Evolutionary conservation across 92 coral and sea anemone genomes (phyloP).

Genomic region (Heteractis magnifica): DNA sequence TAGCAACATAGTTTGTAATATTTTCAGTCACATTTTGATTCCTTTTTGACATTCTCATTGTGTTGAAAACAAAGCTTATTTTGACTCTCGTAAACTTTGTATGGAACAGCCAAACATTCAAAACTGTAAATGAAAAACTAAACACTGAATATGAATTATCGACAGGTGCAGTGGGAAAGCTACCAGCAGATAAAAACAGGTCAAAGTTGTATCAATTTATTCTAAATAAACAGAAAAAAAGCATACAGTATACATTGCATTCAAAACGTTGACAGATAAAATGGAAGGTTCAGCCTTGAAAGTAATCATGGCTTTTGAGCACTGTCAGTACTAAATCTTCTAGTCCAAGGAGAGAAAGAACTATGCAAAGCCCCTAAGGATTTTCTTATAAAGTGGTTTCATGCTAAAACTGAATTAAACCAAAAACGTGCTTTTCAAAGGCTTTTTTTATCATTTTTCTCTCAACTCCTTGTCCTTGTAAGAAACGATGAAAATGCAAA

Average conservation of each 20-base stretch:
- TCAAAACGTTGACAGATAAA: neutral
- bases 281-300: too few species aligned
- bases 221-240: neutral
- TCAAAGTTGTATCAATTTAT: neutral
- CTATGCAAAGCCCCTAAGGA: too few species aligned
- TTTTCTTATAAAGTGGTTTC: too few species aligned
- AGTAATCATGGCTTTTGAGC: too few species aligned
- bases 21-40: neutral
- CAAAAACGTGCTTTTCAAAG: too few species aligned
- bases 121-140: neutral
- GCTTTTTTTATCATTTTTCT: too few species aligned
- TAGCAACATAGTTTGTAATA: neutral
- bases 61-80: neutral
- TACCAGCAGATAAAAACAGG: neutral
- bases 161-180: neutral
- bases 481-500: too few species aligned
- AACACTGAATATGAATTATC: neutral
- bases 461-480: too few species aligned
- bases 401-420: too few species aligned
- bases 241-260: neutral
- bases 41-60: neutral
- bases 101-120: neutral
- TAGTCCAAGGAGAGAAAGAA: too few species aligned
- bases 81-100: neutral
- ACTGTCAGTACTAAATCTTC: too few species aligned